phyloP scores from a whole-genome alignment of 2,888 invertebrate species.

The Trilocha varians region DNA sequence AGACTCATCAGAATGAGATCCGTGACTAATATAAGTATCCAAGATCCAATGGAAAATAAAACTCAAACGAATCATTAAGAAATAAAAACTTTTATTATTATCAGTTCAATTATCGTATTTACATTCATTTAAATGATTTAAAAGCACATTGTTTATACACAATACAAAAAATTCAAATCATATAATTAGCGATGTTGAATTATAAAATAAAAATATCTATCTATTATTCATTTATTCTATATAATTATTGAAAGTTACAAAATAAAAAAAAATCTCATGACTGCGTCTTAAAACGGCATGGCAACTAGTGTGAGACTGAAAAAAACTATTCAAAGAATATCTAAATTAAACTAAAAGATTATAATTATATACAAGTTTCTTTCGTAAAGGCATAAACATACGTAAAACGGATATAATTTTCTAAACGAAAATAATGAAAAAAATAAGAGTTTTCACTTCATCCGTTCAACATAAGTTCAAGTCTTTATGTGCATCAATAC shows the following conservation, averaged over 20 bases:
- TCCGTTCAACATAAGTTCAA: not conserved
- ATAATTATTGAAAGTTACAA: constrained; percentile 25
- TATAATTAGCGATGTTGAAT: constrained; percentile 17
- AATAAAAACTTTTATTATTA: constrained; percentile 74
- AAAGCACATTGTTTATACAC: constrained; percentile 69
- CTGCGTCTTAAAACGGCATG: constrained; percentile 27
- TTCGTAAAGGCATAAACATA: not conserved
- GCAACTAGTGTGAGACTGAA: constrained; percentile 43
- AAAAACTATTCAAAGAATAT: constrained; percentile 1
- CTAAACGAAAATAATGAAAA: too few relatives aligned
- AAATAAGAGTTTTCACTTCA: not conserved
- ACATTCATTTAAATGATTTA: constrained; percentile 71
- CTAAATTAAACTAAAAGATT: not conserved
- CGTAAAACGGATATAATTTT: too few relatives aligned
- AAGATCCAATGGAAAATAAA: constrained; percentile 7
- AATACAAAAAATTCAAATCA: constrained; percentile 42
- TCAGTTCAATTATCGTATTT: constrained; percentile 75
- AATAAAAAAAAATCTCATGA: constrained; percentile 47
- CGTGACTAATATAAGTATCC: too few relatives aligned
- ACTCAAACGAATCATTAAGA: constrained; percentile 57
- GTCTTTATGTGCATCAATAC: too few relatives aligned
- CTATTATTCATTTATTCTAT: not conserved
- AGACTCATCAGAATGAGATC: too few relatives aligned
- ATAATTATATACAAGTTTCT: constrained; percentile 2
- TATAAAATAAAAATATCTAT: constrained; percentile 33